Percentiles rank a stretch among this genome's conserved stretches.
phyloP scores from a whole-genome alignment of 2,888 invertebrate species.

The Drosophila mimetica region DNA sequence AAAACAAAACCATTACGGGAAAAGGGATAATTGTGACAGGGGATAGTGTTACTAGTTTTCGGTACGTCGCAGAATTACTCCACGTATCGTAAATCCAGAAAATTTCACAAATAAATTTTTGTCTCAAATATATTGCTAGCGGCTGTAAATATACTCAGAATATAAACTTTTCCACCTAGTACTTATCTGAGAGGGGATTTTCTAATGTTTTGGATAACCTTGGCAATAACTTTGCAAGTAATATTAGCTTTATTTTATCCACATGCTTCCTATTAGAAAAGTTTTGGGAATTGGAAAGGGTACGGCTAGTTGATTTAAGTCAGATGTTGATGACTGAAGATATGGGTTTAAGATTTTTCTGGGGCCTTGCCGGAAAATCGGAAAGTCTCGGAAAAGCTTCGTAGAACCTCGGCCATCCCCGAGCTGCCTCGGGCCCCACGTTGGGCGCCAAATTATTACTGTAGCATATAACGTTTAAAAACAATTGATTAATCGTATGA shows the following conservation, averaged over 20 bases:
- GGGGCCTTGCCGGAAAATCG: constrained; percentile 9
- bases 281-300: constrained; percentile 2
- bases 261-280: constrained; percentile 8
- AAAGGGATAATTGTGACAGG: constrained; percentile 1
- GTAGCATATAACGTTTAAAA: too few relatives aligned
- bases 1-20: neutral
- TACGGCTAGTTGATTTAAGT: neutral
- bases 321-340: neutral
- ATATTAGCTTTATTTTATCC: constrained; percentile 3
- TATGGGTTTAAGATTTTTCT: constrained; percentile 8
- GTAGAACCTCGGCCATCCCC: constrained; percentile 6
- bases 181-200: constrained; percentile 1
- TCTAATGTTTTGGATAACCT: constrained; percentile 5
- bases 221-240: constrained; percentile 1
- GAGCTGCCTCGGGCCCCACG: constrained; percentile 5
- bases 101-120: neutral
- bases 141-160: constrained; percentile 7
- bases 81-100: constrained; percentile 2
- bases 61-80: constrained; percentile 3
- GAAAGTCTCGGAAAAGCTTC: constrained; percentile 9
- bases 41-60: constrained; percentile 1
- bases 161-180: constrained; percentile 7
- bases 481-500: too few relatives aligned
- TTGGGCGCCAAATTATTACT: neutral
- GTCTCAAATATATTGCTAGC: constrained; percentile 1